These are phyloP conservation scores for Siniperca scherzeri DNA, from an alignment of 2,797 vertebrate species.

Conservation along the genomic window DNA sequence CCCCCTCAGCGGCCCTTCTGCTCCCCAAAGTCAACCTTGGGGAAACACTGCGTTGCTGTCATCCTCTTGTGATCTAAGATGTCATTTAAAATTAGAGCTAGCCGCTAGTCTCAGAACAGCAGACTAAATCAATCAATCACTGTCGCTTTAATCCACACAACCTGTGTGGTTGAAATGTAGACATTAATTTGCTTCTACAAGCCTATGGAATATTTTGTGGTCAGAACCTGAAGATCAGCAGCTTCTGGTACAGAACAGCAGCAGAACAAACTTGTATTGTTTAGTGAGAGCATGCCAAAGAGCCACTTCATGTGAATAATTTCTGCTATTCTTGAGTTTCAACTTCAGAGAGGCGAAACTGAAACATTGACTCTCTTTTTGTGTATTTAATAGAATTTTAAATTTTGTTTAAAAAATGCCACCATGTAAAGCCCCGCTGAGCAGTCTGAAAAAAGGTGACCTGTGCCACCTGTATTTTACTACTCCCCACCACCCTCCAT, in stretches of 20 bases:
- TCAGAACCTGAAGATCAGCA: background rate
- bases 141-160: background rate
- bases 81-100: background rate
- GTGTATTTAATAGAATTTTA: background rate
- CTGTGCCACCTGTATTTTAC: slow-evolving; percentile 7
- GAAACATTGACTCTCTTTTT: slow-evolving; percentile 16
- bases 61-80: too few relatives aligned
- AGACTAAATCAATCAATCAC: background rate
- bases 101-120: background rate
- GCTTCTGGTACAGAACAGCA: background rate
- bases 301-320: slow-evolving; percentile 4
- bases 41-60: too few relatives aligned
- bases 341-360: background rate
- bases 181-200: background rate
- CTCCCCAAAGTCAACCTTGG: too few relatives aligned
- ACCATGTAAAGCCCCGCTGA: slow-evolving; percentile 4
- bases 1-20: too few relatives aligned
- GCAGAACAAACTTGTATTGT: background rate
- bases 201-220: background rate
- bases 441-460: slow-evolving; percentile 5
- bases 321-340: background rate
- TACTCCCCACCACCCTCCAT: slow-evolving; percentile 38
- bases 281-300: background rate
- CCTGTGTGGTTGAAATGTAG: background rate
- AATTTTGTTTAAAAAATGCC: background rate